phyloP scores from a whole-genome alignment of 2,888 invertebrate species.

The Ophion ventricosus region DNA sequence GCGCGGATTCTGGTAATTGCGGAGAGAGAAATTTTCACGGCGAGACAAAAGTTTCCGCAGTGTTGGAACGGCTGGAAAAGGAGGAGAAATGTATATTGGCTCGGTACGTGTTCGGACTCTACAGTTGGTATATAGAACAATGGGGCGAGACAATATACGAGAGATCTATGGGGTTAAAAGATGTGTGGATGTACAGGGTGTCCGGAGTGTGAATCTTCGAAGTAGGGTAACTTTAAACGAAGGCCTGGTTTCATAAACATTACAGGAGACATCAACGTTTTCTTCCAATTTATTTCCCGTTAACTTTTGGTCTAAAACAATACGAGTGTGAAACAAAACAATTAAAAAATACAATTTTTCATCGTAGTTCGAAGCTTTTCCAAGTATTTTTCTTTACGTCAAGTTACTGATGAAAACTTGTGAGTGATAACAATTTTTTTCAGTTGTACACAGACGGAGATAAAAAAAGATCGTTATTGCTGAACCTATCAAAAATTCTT shows the following conservation, averaged over 20 bases:
- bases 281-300: too few species aligned
- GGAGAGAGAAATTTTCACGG: slow-evolving; percentile 23
- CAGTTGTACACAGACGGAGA: not conserved
- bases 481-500: too few species aligned
- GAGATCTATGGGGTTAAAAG: slow-evolving; percentile 31
- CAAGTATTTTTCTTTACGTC: not conserved
- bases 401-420: not conserved
- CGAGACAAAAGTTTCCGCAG: slow-evolving; percentile 37
- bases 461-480: too few species aligned
- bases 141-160: slow-evolving; percentile 48
- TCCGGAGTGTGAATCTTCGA: not conserved
- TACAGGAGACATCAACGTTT: too few species aligned
- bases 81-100: slow-evolving; percentile 57
- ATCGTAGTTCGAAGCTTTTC: not conserved
- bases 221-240: not conserved
- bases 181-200: slow-evolving; percentile 18
- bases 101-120: slow-evolving; percentile 63
- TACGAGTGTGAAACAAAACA: not conserved
- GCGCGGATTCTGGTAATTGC: slow-evolving; percentile 24
- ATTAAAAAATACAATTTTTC: not conserved
- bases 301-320: too few species aligned
- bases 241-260: not conserved
- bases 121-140: slow-evolving; percentile 37
- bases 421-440: not conserved
- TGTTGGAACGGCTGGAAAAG: slow-evolving; percentile 20